Evolutionary conservation across 2,888 invertebrate species (phyloP), one percentile per base, ranked within the genome.

Genomic region (Isotomurus palustris): DNA sequence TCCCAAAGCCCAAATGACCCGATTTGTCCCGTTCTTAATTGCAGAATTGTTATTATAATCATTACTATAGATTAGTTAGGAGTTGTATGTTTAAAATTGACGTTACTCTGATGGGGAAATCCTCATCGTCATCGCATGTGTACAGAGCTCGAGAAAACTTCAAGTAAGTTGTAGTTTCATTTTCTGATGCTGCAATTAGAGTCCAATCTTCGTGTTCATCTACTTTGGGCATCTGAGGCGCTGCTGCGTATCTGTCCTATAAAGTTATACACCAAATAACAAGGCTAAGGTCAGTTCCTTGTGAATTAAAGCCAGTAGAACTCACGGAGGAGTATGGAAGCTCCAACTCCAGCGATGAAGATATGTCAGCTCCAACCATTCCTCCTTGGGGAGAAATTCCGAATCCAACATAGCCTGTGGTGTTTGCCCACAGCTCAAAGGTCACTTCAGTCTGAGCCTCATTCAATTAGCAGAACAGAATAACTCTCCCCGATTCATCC

Each of bases 1-100:
- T 21, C 56, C 56, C 36, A 50, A 22, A 4, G 56, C 56, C 56
- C 56, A 56, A 10, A 56, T 56, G 1, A 56, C 17, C 4, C 56
- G 36, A 17, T 27, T 41, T 1, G 56, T 56, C 17, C 32, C 56
- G 19, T 49, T 22, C 35, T 51, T n/a, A n/a, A n/a, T n/a, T 17
- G 25, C 14, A 43, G 40, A 17, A 40, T 17, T 14, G 22, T 22
- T 5, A 17, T 19, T 4, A 32, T 44, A 19, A 14, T 21, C n/a
- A n/a, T n/a, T n/a, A 27, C 19, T 28, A 3, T 24, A n/a, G 27
- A 22, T 22, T n/a, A 17, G 10, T 8, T n/a, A 14, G 6, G 12
- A 40, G 19, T 40, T 6, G 10, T 14, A 40, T 22, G n/a, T n/a
- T n/a, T n/a, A n/a, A n/a, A n/a, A n/a, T n/a, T n/a, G n/a, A n/a